These are phyloP conservation scores for Noctua pronuba DNA, from an alignment of 2,888 invertebrate species.

Conservation along the genomic window DNA sequence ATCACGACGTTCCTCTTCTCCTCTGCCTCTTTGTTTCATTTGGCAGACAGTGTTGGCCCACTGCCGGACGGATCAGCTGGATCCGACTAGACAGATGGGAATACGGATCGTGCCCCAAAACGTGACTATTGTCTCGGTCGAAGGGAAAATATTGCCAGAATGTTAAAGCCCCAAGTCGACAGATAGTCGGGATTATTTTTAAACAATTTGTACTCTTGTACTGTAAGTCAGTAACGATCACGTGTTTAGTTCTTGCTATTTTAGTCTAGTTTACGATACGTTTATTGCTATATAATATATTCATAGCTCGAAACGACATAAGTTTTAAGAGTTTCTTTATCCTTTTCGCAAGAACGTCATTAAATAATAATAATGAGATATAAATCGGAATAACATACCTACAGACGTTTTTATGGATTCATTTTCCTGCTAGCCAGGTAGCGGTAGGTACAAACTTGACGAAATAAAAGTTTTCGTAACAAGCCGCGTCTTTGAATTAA, in stretches of 20 bases:
- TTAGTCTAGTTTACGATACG: constrained; percentile 41
- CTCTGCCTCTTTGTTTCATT: constrained; percentile 42
- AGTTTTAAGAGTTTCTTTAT: constrained; percentile 10
- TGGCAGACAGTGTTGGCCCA: constrained; percentile 64
- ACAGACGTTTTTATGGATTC: not conserved
- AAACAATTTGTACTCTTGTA: constrained; percentile 36
- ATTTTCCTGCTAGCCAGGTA: constrained; percentile 13
- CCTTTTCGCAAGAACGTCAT: constrained; percentile 21
- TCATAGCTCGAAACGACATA: not conserved
- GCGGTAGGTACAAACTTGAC: not conserved
- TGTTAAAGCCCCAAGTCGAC: constrained; percentile 24
- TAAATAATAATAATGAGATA: not conserved
- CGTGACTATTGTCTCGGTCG: constrained; percentile 54
- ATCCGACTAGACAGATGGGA: constrained; percentile 24
- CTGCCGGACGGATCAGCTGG: constrained; percentile 58
- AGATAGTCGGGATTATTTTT: constrained; percentile 51
- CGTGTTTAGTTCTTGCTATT: constrained; percentile 35
- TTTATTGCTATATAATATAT: constrained; percentile 46
- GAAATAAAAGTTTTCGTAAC: not conserved
- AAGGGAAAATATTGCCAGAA: constrained; percentile 63
- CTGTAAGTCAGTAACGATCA: constrained; percentile 15
- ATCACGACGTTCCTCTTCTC: not conserved
- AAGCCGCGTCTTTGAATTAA: not conserved
- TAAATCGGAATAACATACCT: not conserved
- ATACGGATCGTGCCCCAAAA: constrained; percentile 40